Evolutionary conservation across 2,888 invertebrate species (phyloP).

Genomic region (Xestia sexstrigata): DNA sequence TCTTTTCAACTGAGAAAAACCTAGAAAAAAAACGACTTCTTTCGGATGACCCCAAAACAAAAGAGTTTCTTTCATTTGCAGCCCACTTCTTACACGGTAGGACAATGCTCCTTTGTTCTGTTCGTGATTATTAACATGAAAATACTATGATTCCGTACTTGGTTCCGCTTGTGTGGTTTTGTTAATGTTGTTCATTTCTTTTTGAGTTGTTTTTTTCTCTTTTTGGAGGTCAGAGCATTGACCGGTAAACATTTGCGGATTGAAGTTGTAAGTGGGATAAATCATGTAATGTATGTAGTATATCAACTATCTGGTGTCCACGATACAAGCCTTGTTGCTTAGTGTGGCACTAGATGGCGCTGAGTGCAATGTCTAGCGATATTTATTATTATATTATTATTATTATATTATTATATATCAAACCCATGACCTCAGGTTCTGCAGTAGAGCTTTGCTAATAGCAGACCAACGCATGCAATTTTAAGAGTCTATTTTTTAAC

Average conservation of each 20-base stretch:
- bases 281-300: no score
- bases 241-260: no score
- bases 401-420: no score
- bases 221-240: neutral
- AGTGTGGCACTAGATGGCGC: no score
- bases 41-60: constrained; percentile 78
- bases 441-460: neutral
- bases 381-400: no score
- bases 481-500: neutral
- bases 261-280: neutral
- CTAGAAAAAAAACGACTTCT: constrained; percentile 65
- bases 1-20: constrained; percentile 56
- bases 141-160: constrained; percentile 60
- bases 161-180: constrained; percentile 50
- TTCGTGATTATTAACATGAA: constrained; percentile 79
- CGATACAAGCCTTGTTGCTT: no score
- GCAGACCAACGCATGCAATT: neutral
- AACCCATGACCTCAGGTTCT: neutral
- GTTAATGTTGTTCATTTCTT: constrained; percentile 34
- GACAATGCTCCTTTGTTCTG: constrained; percentile 80
- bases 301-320: no score
- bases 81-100: constrained; percentile 77
- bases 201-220: neutral
- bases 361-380: no score
- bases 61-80: constrained; percentile 76